Evolutionary conservation across 2,797 vertebrate genomes (phyloP), one percentile per base, ranked within the genome.

Genomic region (Borostomias antarcticus): DNA sequence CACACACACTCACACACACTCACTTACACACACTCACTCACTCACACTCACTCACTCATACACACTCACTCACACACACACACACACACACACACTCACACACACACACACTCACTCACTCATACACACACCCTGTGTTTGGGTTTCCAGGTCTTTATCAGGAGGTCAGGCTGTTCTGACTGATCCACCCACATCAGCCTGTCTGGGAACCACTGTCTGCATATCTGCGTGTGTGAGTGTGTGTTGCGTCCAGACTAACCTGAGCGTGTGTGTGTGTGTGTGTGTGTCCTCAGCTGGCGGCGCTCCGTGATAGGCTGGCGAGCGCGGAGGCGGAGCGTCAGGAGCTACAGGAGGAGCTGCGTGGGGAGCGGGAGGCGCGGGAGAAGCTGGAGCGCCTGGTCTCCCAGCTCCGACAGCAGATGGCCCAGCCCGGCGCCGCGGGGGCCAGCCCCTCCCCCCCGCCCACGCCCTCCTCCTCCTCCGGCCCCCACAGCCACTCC

Each of bases 281-380:
- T 28, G 11, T 21, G 15, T 9, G 9, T 25, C 23, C 15, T 10
- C 9, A 98, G 96, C 86, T 98, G 83, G 94, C 93, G 21, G 96
- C 97, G 80, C 75, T 98, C 75, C 93, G 94, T 61, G 93, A 94
- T 84, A 91, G 96, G 71, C 61, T 98, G 87, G 95, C 97, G 80
- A 93, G 91, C 0, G 96, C 96, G 0, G 96, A 98, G 87, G 92
- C 94, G 0, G 96, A 98, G 33, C 92, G 96, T 21, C 93, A 94
- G 85, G 96, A 98, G 75, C 93, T 98, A 70, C 96, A 98, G 66
- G 96, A 97, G 58, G 96, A 98, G 78, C 91, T 98, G 82, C 91
- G 94, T 48, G 86, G 91, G 78, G 97, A 98, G 69, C 91, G 95
- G 58, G 95, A 98, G 80, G 95, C 96, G 8, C 92, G 96, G 66